Base-by-base conservation (phyloP, 2,797 vertebrate species). In the Amazona ochrocephala region DNA sequence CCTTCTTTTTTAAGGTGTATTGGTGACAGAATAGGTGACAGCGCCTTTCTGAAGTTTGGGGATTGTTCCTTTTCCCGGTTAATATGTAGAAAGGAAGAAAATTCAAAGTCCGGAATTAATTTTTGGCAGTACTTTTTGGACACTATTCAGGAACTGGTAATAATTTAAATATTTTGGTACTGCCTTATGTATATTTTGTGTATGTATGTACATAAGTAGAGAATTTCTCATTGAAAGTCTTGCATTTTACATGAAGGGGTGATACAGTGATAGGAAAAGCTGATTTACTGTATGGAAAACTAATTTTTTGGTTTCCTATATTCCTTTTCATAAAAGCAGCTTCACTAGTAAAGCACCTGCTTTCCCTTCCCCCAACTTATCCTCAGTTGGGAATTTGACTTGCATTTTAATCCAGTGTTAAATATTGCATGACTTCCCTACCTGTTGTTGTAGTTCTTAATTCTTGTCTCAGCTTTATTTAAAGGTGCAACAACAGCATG, bases 401-500 rank as follows among this genome's bases (percentile, higher is more conserved):
- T 96, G 73, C 47, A 89, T 95, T 96, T 91, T 95, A 83, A 94
- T 95, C 78, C 84, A 39, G 68, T 73, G 45, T 94, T 96, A 95
- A 89, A 91, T 94, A 88, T 86, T 96, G 81, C 89, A 97, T 97
- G 94, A 92, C 73, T 97, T 96, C 80, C 94, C 95, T 97, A 98
- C 97, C 97, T 98, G 95, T 97, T 97, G 96, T 96, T 97, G 96
- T 93, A 95, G 90, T 94, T 44, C 50, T 94, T 95, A 93, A 97
- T 97, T 97, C 94, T 96, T 97, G 77, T 91, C 96, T 96, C 96
- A 96, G 96, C 96, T 97, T 95, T 96, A 96, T 81, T 94, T 95
- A 96, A 98, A 97, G 97, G 97, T 98, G 84, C 94, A 94, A 91
- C 93, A 76, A 27, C 84, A 85, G 92, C 95, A 95, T 94, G 90